Percentiles rank a stretch among this genome's conserved stretches.
phyloP scores from a whole-genome alignment of 2,888 invertebrate species.

The Pterostichus madidus region DNA sequence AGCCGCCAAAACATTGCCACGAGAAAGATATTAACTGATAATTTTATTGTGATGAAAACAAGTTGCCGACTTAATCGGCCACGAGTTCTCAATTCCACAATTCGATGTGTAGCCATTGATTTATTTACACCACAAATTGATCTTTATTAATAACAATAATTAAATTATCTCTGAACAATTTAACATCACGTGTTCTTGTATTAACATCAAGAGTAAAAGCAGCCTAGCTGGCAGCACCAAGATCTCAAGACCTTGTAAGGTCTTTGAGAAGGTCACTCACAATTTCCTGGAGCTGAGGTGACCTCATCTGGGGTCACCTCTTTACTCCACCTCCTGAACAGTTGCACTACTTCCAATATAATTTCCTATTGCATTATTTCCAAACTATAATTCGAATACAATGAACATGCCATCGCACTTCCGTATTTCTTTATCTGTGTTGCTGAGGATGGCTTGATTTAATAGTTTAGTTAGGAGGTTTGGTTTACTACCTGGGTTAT shows the following conservation, averaged over 20 bases:
- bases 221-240: conserved; percentile 5
- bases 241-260: conserved; percentile 31
- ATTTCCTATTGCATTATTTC: conserved; percentile 5
- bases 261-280: conserved; percentile 38
- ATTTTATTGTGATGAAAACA: too few species aligned
- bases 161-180: conserved; percentile 35
- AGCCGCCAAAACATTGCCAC: too few species aligned
- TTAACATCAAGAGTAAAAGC: conserved; percentile 17
- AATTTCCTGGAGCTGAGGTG: conserved; percentile 41
- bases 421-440: too few species aligned
- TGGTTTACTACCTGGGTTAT: too few species aligned
- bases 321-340: conserved; percentile 3
- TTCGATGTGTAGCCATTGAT: too few species aligned
- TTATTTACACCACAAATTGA: too few species aligned
- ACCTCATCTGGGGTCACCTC: conserved; percentile 38
- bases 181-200: conserved; percentile 16
- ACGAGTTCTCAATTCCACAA: too few species aligned
- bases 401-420: not conserved
- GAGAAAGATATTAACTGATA: too few species aligned
- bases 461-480: too few species aligned
- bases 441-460: not conserved
- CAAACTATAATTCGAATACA: conserved; percentile 12
- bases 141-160: not conserved
- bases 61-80: too few species aligned
- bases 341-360: conserved; percentile 5